phyloP scores from a whole-genome alignment of 2,113 vertebrate species.

The Pipra filicauda region DNA sequence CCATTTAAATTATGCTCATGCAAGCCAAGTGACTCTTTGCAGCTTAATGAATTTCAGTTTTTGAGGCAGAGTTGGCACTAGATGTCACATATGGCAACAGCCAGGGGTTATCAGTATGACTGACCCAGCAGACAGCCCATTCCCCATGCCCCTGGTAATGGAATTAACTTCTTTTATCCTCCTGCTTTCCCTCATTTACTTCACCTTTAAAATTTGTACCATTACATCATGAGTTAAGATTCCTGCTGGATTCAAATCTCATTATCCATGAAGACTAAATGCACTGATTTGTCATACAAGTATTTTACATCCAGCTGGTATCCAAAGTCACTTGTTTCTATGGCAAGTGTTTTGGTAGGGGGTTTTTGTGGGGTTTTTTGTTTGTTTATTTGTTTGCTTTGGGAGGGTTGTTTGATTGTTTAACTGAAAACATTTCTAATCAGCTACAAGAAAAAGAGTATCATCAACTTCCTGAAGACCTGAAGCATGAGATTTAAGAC shows the following conservation, averaged over 20 bases:
- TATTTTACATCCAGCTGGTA: neutral
- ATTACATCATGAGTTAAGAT: neutral
- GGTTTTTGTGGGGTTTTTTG: rapidly evolving
- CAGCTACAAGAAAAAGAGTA: neutral
- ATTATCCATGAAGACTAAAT: neutral
- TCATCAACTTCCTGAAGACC: neutral
- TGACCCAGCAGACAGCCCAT: neutral
- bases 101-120: neutral
- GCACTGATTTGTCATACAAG: neutral
- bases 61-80: neutral
- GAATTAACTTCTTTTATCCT: neutral
- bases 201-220: neutral
- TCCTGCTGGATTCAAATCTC: neutral
- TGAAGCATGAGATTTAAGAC: neutral
- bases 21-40: neutral
- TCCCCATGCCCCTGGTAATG: neutral
- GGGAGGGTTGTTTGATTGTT: neutral
- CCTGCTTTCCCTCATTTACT: neutral
- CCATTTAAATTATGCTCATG: neutral
- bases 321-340: neutral
- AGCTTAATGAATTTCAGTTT: neutral
- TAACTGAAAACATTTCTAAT: neutral
- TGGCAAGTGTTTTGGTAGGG: neutral
- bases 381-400: neutral
- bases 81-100: neutral